A percentile compares a stretch with the other conserved stretches of the same genome.
phyloP scores from a whole-genome alignment of 1,140 invertebrate species.

The Drosophila mojavensis region DNA sequence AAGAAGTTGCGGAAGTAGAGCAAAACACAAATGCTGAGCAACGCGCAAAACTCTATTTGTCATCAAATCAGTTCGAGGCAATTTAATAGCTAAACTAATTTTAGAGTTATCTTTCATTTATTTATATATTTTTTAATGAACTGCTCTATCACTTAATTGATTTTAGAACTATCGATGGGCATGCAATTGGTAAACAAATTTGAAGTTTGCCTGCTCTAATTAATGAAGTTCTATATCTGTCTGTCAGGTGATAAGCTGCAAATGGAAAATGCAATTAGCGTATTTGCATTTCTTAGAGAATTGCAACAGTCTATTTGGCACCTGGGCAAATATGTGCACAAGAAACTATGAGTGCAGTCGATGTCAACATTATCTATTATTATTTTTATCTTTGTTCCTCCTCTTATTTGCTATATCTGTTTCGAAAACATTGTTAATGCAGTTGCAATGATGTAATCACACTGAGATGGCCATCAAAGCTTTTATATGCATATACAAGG shows the following conservation, averaged over 20 bases:
- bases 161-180: neutral
- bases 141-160: no score
- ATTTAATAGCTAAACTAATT: neutral
- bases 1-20: no score
- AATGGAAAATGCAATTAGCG: slow-evolving; percentile 13
- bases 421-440: slow-evolving; percentile 9
- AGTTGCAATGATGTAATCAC: slow-evolving; percentile 31
- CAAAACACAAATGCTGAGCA: neutral
- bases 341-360: slow-evolving; percentile 1
- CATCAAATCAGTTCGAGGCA: neutral
- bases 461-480: neutral
- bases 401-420: neutral
- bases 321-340: slow-evolving; percentile 15
- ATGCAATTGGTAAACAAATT: neutral
- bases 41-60: neutral
- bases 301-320: slow-evolving; percentile 3
- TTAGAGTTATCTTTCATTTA: no score
- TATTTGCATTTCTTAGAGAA: neutral
- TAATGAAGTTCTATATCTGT: neutral
- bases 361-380: slow-evolving; percentile 5
- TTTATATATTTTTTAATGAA: no score
- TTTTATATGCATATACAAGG: slow-evolving; percentile 14
- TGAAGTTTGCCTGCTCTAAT: neutral
- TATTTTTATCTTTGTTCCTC: neutral
- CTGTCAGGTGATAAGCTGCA: neutral